Base-by-base conservation (phyloP, 2,888 invertebrate species). In the Rugalucina vietnamica region DNA sequence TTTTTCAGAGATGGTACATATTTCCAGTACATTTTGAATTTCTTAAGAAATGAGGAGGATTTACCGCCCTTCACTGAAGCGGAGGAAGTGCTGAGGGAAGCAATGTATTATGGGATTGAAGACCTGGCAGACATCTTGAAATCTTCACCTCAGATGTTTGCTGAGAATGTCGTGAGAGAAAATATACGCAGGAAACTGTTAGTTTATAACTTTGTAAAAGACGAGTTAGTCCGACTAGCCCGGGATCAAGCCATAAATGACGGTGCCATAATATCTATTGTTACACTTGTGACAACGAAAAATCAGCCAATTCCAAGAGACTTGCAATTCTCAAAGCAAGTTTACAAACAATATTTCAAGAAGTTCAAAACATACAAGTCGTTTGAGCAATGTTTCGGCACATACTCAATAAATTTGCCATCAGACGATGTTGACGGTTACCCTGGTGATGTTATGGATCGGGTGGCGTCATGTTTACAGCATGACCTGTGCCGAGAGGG, bases 1-100 rank as follows among this genome's bases (percentile, higher is more conserved):
- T n/a, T 27, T 86, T 81, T 49, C 70, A 90, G 91, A 57, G 92
- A 93, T 82, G 93, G 93, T 21, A 88, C 87, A 10, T 89, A 91
- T 78, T 93, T 93, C 60, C 80, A 85, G 34, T 89, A 93, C 82
- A 89, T 93, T 70, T 82, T 93, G 32, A 93, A 93, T 73, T 93
- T 88, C 79, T 83, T 93, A 5, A 85, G 93, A 24, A 90, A 93
- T 81, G 92, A 91, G 18, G 83, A 80, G 24, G 85, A 91, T 43
- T 83, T 92, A 0, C 93, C 93, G 12, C 90, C 89, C 24, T 88
- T 89, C 4, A 81, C 84, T 10, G 81, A 86, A 49, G 91, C 92
- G 3, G 87, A 90, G 72, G 81, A 86, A 50, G 92, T 93, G 3
- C 84, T 93, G 39, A 89, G 89, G 43, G 93, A 93, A 69, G 93